phyloP scores from a whole-genome alignment of 2,797 vertebrate species.

The Sebastes flavidus region DNA sequence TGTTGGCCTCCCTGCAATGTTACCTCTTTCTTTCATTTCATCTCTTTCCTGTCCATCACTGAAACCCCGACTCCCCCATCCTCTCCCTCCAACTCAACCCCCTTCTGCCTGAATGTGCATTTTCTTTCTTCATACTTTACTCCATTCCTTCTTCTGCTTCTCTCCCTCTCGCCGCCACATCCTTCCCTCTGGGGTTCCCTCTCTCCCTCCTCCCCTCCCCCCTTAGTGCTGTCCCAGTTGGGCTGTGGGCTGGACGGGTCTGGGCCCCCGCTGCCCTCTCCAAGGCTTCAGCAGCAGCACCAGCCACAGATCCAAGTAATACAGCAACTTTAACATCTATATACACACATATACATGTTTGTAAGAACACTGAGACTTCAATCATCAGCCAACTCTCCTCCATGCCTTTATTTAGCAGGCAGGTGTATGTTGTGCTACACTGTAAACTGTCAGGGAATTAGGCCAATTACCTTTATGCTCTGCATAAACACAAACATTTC shows the following conservation, averaged over 20 bases:
- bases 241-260: conserved; percentile 96
- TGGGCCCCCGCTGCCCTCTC: conserved; percentile 93
- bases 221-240: conserved; percentile 97
- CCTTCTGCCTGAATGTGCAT: conserved; percentile 64
- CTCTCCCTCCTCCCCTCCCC: conserved; percentile 54
- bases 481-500: neutral
- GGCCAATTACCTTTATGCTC: neutral
- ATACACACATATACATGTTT: conserved; percentile 64
- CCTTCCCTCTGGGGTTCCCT: conserved; percentile 60
- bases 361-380: conserved; percentile 19
- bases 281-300: conserved; percentile 96
- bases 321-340: conserved; percentile 89
- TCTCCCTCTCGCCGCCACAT: conserved; percentile 64
- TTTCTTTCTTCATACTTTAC: conserved; percentile 41
- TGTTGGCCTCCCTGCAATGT: conserved; percentile 32
- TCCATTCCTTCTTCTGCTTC: conserved; percentile 38
- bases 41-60: conserved; percentile 58
- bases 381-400: conserved; percentile 29
- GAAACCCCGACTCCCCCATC: neutral
- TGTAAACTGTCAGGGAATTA: neutral
- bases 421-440: conserved; percentile 17
- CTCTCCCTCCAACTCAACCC: conserved; percentile 3
- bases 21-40: conserved; percentile 51
- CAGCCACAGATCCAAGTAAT: conserved; percentile 99
- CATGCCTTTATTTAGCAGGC: conserved; percentile 20